Evolutionary conservation across 2,797 vertebrate species (phyloP).

Genomic region (Sebastes hubbsi): DNA sequence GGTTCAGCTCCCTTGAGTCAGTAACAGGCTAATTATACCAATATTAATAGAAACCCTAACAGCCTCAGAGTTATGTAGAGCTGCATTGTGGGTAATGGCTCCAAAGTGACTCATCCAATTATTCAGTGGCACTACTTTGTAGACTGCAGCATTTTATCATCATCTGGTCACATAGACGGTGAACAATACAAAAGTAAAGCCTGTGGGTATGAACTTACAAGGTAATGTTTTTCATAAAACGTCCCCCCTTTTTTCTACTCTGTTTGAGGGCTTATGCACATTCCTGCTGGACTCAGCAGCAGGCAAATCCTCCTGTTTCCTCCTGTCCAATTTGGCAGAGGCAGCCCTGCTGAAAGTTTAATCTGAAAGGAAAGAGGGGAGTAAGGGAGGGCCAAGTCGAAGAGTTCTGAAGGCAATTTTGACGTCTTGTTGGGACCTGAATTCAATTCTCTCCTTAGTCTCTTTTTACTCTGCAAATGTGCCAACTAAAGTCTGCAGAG

Average conservation of each 20-base stretch:
- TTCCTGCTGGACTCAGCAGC: conserved; percentile 57
- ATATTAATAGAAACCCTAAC: conserved; percentile 10
- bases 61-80: not conserved
- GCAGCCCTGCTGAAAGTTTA: conserved; percentile 58
- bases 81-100: conserved; percentile 18
- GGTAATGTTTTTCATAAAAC: conserved; percentile 30
- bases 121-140: conserved; percentile 7
- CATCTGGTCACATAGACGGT: not conserved
- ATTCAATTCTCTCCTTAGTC: not conserved
- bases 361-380: conserved; percentile 47
- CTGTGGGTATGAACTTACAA: conserved; percentile 10
- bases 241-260: not conserved
- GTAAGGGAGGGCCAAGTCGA: not conserved
- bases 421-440: conserved; percentile 15
- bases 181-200: not conserved
- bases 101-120: conserved; percentile 20
- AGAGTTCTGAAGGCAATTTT: conserved; percentile 29
- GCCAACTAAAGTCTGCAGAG: not conserved
- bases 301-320: conserved; percentile 64
- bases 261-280: conserved; percentile 45
- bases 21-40: not conserved
- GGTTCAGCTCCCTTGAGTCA: not conserved
- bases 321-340: conserved; percentile 54
- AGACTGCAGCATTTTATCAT: not conserved
- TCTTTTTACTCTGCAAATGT: conserved; percentile 4